phyloP scores from a whole-genome alignment of 2,888 invertebrate species.

The Allygus modestus region DNA sequence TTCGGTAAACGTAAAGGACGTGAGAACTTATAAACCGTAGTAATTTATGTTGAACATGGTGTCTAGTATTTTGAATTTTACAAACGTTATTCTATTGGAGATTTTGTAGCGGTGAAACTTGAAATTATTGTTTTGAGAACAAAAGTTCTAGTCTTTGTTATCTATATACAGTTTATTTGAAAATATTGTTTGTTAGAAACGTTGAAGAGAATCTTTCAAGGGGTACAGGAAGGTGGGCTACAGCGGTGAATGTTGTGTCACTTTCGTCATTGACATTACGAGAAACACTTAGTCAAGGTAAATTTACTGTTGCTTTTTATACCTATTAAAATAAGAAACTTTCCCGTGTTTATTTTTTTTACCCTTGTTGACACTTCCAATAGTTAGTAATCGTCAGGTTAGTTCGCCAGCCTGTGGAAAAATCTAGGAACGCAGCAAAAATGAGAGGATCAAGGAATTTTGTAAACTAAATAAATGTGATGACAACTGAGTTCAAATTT shows the following conservation, averaged over 20 bases:
- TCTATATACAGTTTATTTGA: constrained; percentile 13
- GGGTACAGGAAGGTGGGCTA: not conserved
- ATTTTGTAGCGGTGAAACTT: constrained; percentile 3
- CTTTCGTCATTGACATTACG: constrained; percentile 30
- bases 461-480: too few species aligned
- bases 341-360: not conserved
- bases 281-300: constrained; percentile 63
- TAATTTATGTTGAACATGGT: constrained; percentile 14
- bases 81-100: not conserved
- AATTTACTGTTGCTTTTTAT: constrained; percentile 68
- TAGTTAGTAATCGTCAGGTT: not conserved
- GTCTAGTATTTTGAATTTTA: constrained; percentile 20
- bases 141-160: constrained; percentile 47
- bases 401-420: too few species aligned
- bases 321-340: constrained; percentile 66
- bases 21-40: not conserved
- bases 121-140: constrained; percentile 29
- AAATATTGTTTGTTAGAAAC: constrained; percentile 13
- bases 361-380: not conserved
- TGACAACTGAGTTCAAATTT: too few species aligned
- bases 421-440: too few species aligned
- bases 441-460: too few species aligned
- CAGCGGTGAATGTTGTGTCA: constrained; percentile 6
- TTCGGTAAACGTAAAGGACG: constrained; percentile 5
- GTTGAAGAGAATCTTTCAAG: not conserved